These are phyloP conservation scores for Pituophis catenifer DNA, from an alignment of 2,113 vertebrate genomes.

Conservation along the genomic window DNA sequence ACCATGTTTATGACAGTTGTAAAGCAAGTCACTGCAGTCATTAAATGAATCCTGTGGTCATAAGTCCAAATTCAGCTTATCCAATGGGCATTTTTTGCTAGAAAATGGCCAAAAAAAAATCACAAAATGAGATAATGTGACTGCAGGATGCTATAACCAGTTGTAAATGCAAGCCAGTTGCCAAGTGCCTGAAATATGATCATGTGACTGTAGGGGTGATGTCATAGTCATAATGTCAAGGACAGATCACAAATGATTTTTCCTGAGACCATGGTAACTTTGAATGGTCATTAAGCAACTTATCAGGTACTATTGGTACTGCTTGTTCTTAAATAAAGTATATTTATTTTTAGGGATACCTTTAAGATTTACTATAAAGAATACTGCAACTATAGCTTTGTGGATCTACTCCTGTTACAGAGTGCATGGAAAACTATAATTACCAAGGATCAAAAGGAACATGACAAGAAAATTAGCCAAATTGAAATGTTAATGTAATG, in stretches of 20 bases:
- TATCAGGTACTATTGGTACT: background rate
- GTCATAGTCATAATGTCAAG: background rate
- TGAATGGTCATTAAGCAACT: background rate
- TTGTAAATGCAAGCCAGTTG: background rate
- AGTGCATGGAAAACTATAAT: background rate
- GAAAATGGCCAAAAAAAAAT: background rate
- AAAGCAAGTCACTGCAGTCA: background rate
- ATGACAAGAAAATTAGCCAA: background rate
- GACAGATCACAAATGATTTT: background rate
- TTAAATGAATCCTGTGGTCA: background rate
- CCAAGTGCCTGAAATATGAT: background rate
- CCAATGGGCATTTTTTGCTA: background rate
- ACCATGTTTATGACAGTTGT: background rate
- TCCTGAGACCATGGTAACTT: background rate
- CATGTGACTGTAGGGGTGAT: background rate
- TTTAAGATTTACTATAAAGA: background rate
- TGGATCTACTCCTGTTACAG: background rate
- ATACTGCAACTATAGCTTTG: background rate
- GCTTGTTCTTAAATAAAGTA: background rate
- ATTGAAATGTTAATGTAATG: background rate
- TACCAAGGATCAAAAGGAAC: background rate
- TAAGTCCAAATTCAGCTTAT: background rate
- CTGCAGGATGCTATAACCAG: background rate
- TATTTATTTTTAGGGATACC: background rate
- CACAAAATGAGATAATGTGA: background rate